Percentiles rank a stretch among this genome's conserved stretches.
Conservation (phyloP, 1,140 invertebrate genomes). For the Drosophila kurseongensis region DNA sequence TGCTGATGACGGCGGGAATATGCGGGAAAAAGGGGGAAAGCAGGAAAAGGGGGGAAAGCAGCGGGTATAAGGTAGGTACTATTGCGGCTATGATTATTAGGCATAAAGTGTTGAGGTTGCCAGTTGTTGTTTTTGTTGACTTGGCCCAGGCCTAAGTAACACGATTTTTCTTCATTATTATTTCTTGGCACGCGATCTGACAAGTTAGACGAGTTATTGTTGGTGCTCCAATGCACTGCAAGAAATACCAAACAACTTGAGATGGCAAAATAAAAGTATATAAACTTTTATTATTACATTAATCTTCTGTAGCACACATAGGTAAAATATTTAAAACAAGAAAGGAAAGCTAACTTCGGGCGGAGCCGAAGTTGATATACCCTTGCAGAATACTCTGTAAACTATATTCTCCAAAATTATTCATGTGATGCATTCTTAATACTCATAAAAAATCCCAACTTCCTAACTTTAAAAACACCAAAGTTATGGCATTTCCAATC, state of each 20-base stretch:
- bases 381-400: too few species aligned
- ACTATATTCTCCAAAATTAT: too few species aligned
- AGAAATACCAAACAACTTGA: not conserved
- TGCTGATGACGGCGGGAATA: slow-evolving; percentile 13
- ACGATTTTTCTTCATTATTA: slow-evolving; percentile 81
- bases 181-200: slow-evolving; percentile 82
- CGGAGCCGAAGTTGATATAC: too few species aligned
- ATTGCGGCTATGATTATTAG: slow-evolving; percentile 66
- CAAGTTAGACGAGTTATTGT: slow-evolving; percentile 67
- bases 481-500: too few species aligned
- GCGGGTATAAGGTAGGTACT: slow-evolving; percentile 17
- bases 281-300: too few species aligned
- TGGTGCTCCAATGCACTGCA: slow-evolving; percentile 16
- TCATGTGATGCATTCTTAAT: too few species aligned
- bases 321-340: too few species aligned
- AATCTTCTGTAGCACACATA: too few species aligned
- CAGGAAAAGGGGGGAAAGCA: not conserved
- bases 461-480: too few species aligned
- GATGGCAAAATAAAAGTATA: too few species aligned
- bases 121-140: slow-evolving; percentile 16
- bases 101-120: slow-evolving; percentile 67
- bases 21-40: not conserved
- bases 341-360: too few species aligned
- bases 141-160: slow-evolving; percentile 66
- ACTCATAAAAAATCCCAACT: too few species aligned